A percentile compares a stretch with the other conserved stretches of the same genome.
phyloP scores from a whole-genome alignment of 2,113 vertebrate genomes.

The Nerophis ophidion region DNA sequence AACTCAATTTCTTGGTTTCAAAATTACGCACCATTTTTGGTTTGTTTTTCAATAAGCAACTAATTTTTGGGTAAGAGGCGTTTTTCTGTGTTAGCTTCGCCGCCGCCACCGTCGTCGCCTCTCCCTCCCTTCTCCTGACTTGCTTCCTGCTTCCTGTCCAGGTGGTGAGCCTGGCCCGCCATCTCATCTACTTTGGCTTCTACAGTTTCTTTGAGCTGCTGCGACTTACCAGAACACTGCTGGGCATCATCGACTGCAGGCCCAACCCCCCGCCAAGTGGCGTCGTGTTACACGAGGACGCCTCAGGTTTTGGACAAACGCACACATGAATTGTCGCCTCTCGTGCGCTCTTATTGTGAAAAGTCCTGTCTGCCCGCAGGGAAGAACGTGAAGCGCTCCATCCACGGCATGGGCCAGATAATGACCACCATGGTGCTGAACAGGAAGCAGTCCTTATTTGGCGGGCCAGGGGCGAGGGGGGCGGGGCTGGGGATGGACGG shows the following conservation, averaged over 20 bases:
- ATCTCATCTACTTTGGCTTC: slow-evolving; percentile 98
- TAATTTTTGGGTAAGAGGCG: no score
- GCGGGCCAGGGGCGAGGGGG: slow-evolving; percentile 58
- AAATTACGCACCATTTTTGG: no score
- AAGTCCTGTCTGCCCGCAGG: slow-evolving; percentile 50
- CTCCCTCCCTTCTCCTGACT: not conserved
- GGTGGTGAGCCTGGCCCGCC: slow-evolving; percentile 93
- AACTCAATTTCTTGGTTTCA: no score
- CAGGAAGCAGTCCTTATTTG: slow-evolving; percentile 87
- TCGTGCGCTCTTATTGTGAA: not conserved
- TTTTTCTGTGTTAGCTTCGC: no score
- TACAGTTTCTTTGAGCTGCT: slow-evolving; percentile 97
- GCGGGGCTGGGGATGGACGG: slow-evolving; percentile 47
- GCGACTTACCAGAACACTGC: slow-evolving; percentile 86
- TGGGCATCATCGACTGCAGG: slow-evolving; percentile 94
- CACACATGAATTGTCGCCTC: no score
- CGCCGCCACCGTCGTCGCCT: accelerated
- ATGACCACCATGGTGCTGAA: slow-evolving; percentile 98
- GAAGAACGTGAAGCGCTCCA: slow-evolving; percentile 89
- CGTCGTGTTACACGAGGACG: slow-evolving; percentile 73
- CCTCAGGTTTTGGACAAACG: slow-evolving; percentile 61
- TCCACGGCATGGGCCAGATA: slow-evolving; percentile 95
- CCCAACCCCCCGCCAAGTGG: slow-evolving; percentile 72
- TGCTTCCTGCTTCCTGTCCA: slow-evolving; percentile 39
- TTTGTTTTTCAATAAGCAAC: no score